Conservation (phyloP, 2,888 invertebrate genomes). For the Drosophila engyochracea region DNA sequence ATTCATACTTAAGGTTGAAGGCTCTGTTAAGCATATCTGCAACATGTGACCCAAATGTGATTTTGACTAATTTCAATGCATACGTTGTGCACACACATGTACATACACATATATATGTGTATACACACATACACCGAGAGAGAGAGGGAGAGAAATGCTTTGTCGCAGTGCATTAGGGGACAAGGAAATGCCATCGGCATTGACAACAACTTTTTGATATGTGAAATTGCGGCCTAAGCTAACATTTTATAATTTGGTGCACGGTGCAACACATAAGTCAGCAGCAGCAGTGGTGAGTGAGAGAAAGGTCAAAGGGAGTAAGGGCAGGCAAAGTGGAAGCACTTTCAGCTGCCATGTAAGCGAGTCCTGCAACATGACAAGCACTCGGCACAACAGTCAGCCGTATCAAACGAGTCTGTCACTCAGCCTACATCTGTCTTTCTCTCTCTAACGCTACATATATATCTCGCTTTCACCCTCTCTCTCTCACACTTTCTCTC, state of each 20-base stretch:
- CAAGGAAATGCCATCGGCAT: constrained; percentile 64
- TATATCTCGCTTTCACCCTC: background rate
- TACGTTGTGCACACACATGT: constrained; percentile 12
- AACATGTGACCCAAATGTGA: constrained; percentile 57
- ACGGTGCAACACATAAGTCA: constrained; percentile 78
- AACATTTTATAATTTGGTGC: constrained; percentile 80
- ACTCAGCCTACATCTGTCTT: constrained; percentile 17
- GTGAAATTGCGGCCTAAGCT: constrained; percentile 69
- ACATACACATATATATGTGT: background rate
- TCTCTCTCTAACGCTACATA: background rate
- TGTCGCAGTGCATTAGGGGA: constrained; percentile 56
- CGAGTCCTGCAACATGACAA: constrained; percentile 69
- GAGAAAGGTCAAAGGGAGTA: background rate
- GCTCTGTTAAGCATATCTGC: constrained; percentile 48
- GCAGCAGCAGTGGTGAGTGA: constrained; percentile 6
- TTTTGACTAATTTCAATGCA: constrained; percentile 59
- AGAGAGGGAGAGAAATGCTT: background rate
- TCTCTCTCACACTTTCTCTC: background rate
- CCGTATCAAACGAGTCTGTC: constrained; percentile 55
- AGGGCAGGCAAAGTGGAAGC: constrained; percentile 26
- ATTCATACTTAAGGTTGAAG: constrained; percentile 21
- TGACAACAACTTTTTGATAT: constrained; percentile 69
- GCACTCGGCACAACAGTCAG: constrained; percentile 49
- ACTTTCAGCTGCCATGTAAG: constrained; percentile 64
- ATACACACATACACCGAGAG: background rate